Evolutionary conservation across 2,113 vertebrate genomes (phyloP), one percentile per base, ranked within the genome.

Genomic region (Menidia beryllina): DNA sequence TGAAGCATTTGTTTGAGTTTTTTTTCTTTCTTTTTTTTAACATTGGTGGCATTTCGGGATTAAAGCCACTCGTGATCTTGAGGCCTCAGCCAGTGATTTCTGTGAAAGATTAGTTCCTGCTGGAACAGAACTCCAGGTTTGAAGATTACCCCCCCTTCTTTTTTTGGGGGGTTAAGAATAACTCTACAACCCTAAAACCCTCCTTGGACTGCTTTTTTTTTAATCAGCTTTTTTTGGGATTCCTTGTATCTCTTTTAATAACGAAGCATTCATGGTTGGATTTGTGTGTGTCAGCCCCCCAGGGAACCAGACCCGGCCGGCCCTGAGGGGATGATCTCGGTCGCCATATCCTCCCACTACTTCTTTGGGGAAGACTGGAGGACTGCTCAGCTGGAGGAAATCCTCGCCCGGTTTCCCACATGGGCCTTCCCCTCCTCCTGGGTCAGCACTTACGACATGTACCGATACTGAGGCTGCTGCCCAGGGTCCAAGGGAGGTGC

Each of bases 371-470:
- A 94, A 38, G 95, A 97, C 83, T 94, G 94, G 69, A 89, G 86
- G 69, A 97, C 97, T 5, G 86, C 93, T 77, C 87, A 91, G 71
- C 91, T 99, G 41, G 72, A 81, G 45, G 83, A 87, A 58, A 88
- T 98, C 77, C 85, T 94, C 48, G 72, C 77, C 20, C 94, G 86
- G 73, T 94, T 99, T 69, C 97, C 98, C 49, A 77, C 89, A 2
- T 99, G 98, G 97, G 89, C 93, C 0, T 97, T 97, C 74, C 93
- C 95, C 23, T 97, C 96, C 1, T 94, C 93, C 24, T 99, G 98
- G 98, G 95, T 96, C 91, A 97, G 95, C 86, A 97, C 96, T 26
- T 99, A 99, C 0, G 90, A 95, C 80, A 94, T 97, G 86, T 99
- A 92, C 86, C 81, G 86, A 69, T 94, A 94, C 93, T 94, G 88